These are phyloP conservation scores for Gallinago nigripennis DNA, from an alignment of 2,797 vertebrate genomes.

Conservation along the genomic window DNA sequence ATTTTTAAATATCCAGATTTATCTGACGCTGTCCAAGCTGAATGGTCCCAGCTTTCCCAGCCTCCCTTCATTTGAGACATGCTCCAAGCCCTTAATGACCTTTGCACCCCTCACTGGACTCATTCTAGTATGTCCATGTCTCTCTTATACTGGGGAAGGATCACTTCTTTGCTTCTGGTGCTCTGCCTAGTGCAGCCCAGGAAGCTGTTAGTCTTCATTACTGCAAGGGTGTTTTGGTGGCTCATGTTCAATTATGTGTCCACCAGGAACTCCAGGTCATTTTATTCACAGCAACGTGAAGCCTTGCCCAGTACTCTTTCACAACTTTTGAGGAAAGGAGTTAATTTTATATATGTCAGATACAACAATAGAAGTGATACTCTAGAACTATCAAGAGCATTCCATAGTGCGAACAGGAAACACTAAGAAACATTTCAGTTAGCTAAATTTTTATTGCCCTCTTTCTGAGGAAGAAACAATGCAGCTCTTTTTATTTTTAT, in stretches of 20 bases:
- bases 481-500: background rate
- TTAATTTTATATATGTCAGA: background rate
- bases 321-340: background rate
- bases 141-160: background rate
- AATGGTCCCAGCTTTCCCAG: background rate
- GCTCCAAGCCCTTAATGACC: background rate
- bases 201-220: background rate
- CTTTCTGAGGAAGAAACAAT: background rate
- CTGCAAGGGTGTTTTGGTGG: background rate
- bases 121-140: background rate
- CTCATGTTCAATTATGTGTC: background rate
- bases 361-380: background rate
- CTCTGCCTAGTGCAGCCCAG: background rate
- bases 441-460: background rate
- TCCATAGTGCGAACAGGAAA: background rate
- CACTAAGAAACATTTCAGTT: background rate
- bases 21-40: background rate
- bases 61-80: background rate
- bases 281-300: background rate
- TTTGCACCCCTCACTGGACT: fast-evolving
- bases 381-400: background rate
- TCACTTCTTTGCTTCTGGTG: background rate
- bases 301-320: background rate
- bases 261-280: background rate
- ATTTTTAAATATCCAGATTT: background rate